Evolutionary conservation across 2,888 invertebrate genomes (phyloP), one percentile per base, ranked within the genome.

Genomic region (Phymatocera aterrima): DNA sequence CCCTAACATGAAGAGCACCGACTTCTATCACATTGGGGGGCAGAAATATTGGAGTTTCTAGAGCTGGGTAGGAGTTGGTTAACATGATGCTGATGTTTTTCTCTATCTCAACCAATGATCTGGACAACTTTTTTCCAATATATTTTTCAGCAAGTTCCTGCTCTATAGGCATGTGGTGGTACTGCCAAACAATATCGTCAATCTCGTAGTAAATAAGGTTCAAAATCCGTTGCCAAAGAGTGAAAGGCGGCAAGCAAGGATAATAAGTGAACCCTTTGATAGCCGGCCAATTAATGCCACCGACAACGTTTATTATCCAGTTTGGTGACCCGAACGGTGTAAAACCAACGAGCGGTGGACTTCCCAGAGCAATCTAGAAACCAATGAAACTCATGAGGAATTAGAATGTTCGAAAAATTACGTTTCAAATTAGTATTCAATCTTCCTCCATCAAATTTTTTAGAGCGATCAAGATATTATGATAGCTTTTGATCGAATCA

Each of bases 1-100:
- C 72, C 0, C 3, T 18, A 28, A 72, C 51, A 18, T 72, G 72
- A 1, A 72, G 51, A 1, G 51, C 72, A 18, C 72, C 72, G 4
- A 72, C 72, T 72, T 48, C 51, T 8, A 72, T 72, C n/a, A 40
- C 72, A 34, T 72, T 72, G n/a, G 72, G 72, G 31, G 72, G 72
- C 12, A 72, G 21, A 51, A 54, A 54, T 15, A 15, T 72, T 51
- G 15, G 34, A 28, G 51, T 0, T 8, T 54, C 51, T 21, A 72
- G 12, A 12, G 51, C 28, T 31, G 72, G n/a, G 51, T 72, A 18
- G 34, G 34, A 21, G 34, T 72, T 72, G 18, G 24, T 51, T n/a
- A 72, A 28, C 51, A 72, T 24, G 10, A 72, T 18, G 18, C 5
- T 12, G 31, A 72, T 18, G 1, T 54, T 51, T 21, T 21, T 72